Evolutionary conservation across 2,888 invertebrate genomes (phyloP), one percentile per base, ranked within the genome.

Genomic region (Isotomurus palustris): DNA sequence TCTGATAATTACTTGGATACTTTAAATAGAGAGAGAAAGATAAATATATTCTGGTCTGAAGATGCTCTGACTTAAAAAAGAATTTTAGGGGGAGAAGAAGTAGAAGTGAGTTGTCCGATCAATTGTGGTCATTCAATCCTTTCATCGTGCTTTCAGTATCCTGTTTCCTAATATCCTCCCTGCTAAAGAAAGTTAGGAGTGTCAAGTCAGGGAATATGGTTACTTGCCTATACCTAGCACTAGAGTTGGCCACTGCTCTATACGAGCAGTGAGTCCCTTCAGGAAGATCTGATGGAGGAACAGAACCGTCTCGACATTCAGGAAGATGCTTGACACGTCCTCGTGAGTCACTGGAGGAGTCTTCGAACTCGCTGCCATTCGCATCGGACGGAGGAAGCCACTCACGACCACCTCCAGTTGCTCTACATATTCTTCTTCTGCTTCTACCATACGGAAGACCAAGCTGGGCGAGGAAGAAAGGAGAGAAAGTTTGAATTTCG

Each of bases 231-330:
- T 69, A 71, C 91, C 91, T 77, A 93, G 80, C 63, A 92, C 91
- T 65, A 93, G 80, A 5, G 92, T 92, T 41, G 93, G 93, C 93
- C 93, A 93, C 61, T 86, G 89, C 75, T 93, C 92, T 83, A 93
- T 86, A 58, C 92, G 81, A 0, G 91, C 90, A 4, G 89, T 90
- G 44, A 93, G 81, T 29, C 92, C 92, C 76, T 93, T 93, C 73
- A 92, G 83, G 77, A 93, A 93, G 72, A 93, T 93, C 79, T 93
- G 92, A 76, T 93, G 92, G 25, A 93, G 81, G 77, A 93, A 93
- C 71, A 93, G 78, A 56, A 93, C 86, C 43, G 92, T 92, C 78
- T 93, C 92, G 73, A 88, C 89, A 78, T 93, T 93, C 65, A 93
- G 79, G 77, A 92, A 93, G 72, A 93, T 92, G 55, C 91, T 92